Evolutionary conservation across 2,888 invertebrate genomes (phyloP), one percentile per base, ranked within the genome.

Genomic region (Diploptera punctata): DNA sequence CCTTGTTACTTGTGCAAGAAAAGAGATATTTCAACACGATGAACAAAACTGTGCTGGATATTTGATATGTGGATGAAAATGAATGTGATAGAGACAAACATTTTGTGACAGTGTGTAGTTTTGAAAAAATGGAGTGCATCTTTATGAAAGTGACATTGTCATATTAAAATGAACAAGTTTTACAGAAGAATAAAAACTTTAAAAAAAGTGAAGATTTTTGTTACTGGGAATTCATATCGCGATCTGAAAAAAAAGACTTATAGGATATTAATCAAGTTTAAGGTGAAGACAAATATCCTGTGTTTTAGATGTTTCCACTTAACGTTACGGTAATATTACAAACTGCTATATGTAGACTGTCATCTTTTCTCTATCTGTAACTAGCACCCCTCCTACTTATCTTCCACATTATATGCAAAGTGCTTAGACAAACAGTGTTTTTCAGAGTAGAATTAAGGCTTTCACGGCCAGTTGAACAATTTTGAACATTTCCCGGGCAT

Each of bases 291-390:
- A 38, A 38, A 54, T 21, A 24, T n/a, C 47, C 47, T 65, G 68
- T 68, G 68, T 68, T 68, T 68, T 68, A 68, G 68, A 68, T 68
- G 68, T 68, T 68, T 68, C 54, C 54, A 54, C 29, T 54, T 24
- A 54, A 19, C 54, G 26, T 54, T 54, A 68, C 44, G 52, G 31
- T 54, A 47, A 65, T 65, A 47, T 65, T 65, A 65, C 47, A 65
- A 43, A 65, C 65, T 65, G 33, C 31, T 68, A 33, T 38, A 54
- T 68, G 52, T 68, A 68, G 54, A n/a, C n/a, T n/a, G n/a, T 38
- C 33, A 38, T 68, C 68, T 54, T 44, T 54, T 68, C 54, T 68
- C 68, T 68, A 68, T 68, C 68, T 68, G 68, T 68, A 24, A 54
- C 33, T 68, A 57, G 57, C 5, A 24, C n/a, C 5, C 24, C 31